Conservation (phyloP, 2,797 vertebrate species). For the Anguilla obscura region DNA sequence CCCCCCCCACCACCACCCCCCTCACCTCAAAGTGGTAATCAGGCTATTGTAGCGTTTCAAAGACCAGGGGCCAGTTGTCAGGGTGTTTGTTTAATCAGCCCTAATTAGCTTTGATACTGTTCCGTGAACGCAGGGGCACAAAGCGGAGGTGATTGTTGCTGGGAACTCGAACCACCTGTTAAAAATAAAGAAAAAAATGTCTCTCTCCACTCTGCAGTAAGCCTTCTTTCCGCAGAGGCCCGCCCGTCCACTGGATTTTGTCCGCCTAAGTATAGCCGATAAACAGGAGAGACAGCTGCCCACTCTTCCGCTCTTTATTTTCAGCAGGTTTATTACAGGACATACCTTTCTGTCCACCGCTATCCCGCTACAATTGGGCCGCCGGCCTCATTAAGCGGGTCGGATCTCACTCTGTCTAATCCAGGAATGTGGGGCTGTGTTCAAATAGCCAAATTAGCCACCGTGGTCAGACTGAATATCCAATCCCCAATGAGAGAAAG, state of each 20-base stretch:
- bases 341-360: background rate
- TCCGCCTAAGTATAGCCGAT: slow-evolving; percentile 4
- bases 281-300: background rate
- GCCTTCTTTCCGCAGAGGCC: background rate
- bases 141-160: background rate
- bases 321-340: slow-evolving; percentile 2
- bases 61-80: background rate
- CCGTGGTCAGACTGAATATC: background rate
- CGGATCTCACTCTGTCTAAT: background rate
- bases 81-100: slow-evolving; percentile 5
- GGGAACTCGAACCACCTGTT: background rate
- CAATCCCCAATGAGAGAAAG: background rate
- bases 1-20: too few relatives aligned
- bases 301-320: background rate
- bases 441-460: background rate
- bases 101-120: background rate
- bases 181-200: background rate
- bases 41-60: background rate
- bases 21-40: slow-evolving; percentile 14
- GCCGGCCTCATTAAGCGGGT: slow-evolving; percentile 1
- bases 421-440: background rate
- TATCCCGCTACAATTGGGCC: background rate
- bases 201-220: background rate
- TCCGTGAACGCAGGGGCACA: background rate
- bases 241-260: background rate